These are phyloP conservation scores for Patella depressa DNA, from an alignment of 2,888 invertebrate genomes.

Conservation along the genomic window DNA sequence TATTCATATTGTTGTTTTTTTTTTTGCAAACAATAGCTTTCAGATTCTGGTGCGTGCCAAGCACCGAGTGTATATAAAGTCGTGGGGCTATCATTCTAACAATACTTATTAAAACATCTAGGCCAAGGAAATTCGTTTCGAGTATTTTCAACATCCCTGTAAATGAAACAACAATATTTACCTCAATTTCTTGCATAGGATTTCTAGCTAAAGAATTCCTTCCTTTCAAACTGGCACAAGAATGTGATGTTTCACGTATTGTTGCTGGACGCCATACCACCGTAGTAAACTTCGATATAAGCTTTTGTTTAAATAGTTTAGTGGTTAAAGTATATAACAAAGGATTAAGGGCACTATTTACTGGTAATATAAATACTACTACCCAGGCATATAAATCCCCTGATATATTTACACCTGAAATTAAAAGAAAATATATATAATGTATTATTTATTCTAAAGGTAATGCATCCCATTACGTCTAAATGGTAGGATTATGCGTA, in stretches of 20 bases:
- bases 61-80: too few species aligned
- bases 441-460: too few species aligned
- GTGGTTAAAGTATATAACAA: constrained; percentile 47
- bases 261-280: constrained; percentile 34
- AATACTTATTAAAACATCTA: too few species aligned
- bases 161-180: neutral
- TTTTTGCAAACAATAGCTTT: too few species aligned
- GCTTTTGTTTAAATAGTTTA: constrained; percentile 42
- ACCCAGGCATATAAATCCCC: constrained; percentile 47
- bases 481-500: too few species aligned
- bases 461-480: too few species aligned
- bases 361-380: constrained; percentile 44
- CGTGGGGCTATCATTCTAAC: too few species aligned
- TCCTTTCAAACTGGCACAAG: constrained; percentile 24
- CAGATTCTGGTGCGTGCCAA: too few species aligned
- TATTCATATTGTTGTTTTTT: too few species aligned
- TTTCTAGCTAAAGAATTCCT: constrained; percentile 14
- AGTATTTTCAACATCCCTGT: too few species aligned
- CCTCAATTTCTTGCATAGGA: neutral
- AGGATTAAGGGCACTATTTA: constrained; percentile 48
- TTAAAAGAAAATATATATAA: neutral
- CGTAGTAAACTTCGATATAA: constrained; percentile 40
- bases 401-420: constrained; percentile 37
- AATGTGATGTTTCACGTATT: constrained; percentile 25
- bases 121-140: too few species aligned